These are phyloP conservation scores for Doris montereyensis DNA, from an alignment of 2,888 invertebrate genomes.

Conservation along the genomic window DNA sequence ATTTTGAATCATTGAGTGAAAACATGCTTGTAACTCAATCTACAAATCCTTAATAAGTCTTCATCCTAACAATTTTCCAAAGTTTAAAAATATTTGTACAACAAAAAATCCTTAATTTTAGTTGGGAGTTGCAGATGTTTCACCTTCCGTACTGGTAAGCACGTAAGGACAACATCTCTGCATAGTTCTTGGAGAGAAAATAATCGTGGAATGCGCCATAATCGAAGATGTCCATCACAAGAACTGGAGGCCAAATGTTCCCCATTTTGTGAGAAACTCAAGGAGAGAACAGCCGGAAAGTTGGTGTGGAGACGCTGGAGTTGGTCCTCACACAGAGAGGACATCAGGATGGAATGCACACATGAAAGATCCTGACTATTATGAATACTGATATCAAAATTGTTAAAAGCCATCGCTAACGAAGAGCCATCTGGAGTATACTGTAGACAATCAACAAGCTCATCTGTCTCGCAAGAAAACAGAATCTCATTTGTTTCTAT, in stretches of 20 bases:
- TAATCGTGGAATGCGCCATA: slow-evolving; percentile 55
- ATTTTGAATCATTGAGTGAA: no score
- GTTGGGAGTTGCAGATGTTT: slow-evolving; percentile 53
- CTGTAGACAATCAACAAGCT: slow-evolving; percentile 51
- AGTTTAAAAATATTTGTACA: slow-evolving; percentile 41
- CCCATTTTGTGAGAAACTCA: slow-evolving; percentile 56
- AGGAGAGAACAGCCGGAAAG: slow-evolving; percentile 50
- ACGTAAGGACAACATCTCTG: slow-evolving; percentile 51
- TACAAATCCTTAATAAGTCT: no score
- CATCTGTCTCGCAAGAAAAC: slow-evolving; percentile 35
- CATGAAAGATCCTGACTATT: slow-evolving; percentile 43
- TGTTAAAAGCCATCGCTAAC: slow-evolving; percentile 51
- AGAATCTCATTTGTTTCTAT: slow-evolving; percentile 40
- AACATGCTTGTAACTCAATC: no score
- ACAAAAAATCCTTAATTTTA: slow-evolving; percentile 45
- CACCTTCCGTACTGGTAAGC: slow-evolving; percentile 46
- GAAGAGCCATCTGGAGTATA: slow-evolving; percentile 50
- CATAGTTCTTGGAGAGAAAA: slow-evolving; percentile 56
- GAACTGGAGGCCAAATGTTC: slow-evolving; percentile 54
- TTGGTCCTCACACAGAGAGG: slow-evolving; percentile 43
- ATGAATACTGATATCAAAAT: slow-evolving; percentile 50
- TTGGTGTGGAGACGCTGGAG: slow-evolving; percentile 32
- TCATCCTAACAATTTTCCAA: no score
- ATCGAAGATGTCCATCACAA: slow-evolving; percentile 56
- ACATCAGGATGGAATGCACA: slow-evolving; percentile 50